A percentile compares a stretch with the other conserved stretches of the same genome.
These are phyloP conservation scores for Thamnophis elegans DNA, from an alignment of 2,797 vertebrate species.

Conservation along the genomic window DNA sequence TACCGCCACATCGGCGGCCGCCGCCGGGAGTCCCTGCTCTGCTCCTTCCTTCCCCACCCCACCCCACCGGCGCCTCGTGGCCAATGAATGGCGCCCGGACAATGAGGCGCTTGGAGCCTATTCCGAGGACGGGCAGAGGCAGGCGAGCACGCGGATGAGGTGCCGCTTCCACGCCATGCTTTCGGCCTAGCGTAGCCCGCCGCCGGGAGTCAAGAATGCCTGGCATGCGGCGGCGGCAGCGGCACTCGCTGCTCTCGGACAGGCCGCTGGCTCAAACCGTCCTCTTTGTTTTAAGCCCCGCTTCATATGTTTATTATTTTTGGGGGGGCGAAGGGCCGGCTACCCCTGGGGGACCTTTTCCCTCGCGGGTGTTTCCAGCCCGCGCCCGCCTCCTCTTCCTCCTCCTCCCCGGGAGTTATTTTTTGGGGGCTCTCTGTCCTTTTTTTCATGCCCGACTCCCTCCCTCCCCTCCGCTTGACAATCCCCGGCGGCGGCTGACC, in stretches of 20 bases:
- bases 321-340: neutral
- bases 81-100: conserved; percentile 60
- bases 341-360: neutral
- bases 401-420: conserved; percentile 1
- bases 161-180: conserved; percentile 19
- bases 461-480: conserved; percentile 42
- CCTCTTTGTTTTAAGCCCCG: conserved; percentile 15
- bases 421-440: neutral
- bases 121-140: neutral
- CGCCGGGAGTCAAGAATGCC: conserved; percentile 42
- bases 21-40: neutral
- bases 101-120: conserved; percentile 50
- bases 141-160: neutral
- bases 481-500: conserved; percentile 43
- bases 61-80: conserved; percentile 16
- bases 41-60: neutral
- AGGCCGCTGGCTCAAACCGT: neutral
- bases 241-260: conserved; percentile 43
- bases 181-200: conserved; percentile 14
- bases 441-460: neutral
- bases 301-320: conserved; percentile 8
- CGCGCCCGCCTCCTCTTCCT: conserved; percentile 21
- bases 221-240: neutral
- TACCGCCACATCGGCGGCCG: neutral
- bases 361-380: neutral